Base-by-base conservation (phyloP, 2,113 vertebrate genomes). In the Xenopus borealis region DNA sequence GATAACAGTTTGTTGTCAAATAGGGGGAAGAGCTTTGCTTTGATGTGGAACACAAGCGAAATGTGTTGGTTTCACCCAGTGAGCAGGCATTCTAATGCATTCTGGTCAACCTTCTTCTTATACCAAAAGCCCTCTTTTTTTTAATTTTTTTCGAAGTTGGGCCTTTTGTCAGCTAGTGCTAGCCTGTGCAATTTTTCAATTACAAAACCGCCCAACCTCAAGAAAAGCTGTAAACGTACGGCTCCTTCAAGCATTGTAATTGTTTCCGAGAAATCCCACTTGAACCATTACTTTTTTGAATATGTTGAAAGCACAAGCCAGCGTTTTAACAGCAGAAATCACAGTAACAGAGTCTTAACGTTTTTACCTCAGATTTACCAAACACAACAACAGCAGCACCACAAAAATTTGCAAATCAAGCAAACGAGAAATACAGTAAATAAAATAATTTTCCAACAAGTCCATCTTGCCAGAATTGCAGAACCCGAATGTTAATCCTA, bases 331-430 rank as follows among this genome's bases (percentile, higher is more conserved):
- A 67, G 12, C 16, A 55, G 57, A 66, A 40, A 19, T 45, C 59
- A 52, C 47, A 19, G 14, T 14, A 58, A 69, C 62, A 40, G 53
- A 75, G 67, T 70, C 74, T 77, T 75, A 75, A 64, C 74, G 45
- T 78, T 77, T 81, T 80, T 83, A 81, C 78, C 78, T 83, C 78
- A 80, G 78, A 66, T 79, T 80, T 83, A 59, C 77, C 79, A 63
- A 63, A 72, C 68, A 80, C 62, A 27, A 27, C 23, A 27, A 3
- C 23, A 66, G 66, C 70, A 75, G 69, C 75, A 77, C 62, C 74
- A 72, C 40, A 70, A 68, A 71, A 77, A 78, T 1, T 69, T 66
- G 13, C 62, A 69, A 55, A 44, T 20, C 18, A 70, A 27, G 23
- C 23, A 27, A 62, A 46, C 55, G 9, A 46, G 72, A 47, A 68